phyloP scores from a whole-genome alignment of 2,113 vertebrate genomes.

The Pachycephala philippinensis region DNA sequence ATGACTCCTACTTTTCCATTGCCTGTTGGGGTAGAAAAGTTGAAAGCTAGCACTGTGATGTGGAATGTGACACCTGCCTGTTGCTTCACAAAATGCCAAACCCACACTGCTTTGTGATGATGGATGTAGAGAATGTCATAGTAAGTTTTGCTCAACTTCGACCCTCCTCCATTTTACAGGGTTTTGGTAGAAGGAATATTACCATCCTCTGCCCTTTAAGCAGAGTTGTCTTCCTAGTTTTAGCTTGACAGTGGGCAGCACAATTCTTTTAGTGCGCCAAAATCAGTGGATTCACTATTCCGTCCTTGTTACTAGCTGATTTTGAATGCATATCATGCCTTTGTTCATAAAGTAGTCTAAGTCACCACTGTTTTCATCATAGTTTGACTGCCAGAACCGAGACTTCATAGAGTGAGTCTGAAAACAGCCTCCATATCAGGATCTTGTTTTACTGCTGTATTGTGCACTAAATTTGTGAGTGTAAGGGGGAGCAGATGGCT shows the following conservation, averaged over 20 bases:
- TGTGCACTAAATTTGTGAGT: background rate
- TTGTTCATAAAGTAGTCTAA: background rate
- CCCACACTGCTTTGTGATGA: background rate
- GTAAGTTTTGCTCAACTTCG: background rate
- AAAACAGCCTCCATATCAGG: background rate
- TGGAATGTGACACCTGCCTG: background rate
- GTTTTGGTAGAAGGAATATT: background rate
- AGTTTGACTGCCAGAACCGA: background rate
- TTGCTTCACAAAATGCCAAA: background rate
- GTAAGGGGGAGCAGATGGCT: conserved; percentile 37
- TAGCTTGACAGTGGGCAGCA: background rate
- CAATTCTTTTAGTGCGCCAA: background rate
- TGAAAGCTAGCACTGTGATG: background rate
- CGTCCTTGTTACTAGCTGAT: background rate
- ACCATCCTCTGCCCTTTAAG: background rate
- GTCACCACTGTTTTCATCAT: conserved; percentile 3
- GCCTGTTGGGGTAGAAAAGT: background rate
- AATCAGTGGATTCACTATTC: background rate
- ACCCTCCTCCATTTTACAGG: background rate
- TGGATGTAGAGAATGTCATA: background rate
- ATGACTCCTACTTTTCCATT: background rate
- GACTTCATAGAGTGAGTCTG: background rate
- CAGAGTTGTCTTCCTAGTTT: background rate
- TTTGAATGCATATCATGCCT: background rate
- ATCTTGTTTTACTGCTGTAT: background rate